phyloP scores from a whole-genome alignment of 2,888 invertebrate genomes.

The Allygus modestus region DNA sequence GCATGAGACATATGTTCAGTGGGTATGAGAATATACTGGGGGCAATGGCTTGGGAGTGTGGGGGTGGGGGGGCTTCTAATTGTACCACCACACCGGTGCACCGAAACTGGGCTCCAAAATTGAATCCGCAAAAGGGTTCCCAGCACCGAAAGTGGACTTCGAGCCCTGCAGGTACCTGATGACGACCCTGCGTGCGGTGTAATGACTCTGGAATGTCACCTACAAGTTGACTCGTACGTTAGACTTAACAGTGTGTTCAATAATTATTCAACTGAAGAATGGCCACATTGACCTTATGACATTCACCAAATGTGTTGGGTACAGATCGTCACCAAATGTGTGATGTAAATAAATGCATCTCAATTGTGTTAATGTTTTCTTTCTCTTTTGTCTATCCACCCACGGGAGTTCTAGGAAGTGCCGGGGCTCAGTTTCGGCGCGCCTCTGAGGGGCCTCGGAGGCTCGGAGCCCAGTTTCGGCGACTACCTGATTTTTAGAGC shows the following conservation, averaged over 20 bases:
- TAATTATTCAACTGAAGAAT: conserved; percentile 17
- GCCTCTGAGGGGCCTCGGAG: background rate
- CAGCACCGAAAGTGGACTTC: background rate
- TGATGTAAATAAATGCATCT: background rate
- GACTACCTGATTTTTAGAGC: conserved; percentile 21
- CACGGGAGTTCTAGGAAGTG: conserved; percentile 15
- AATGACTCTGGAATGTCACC: no score
- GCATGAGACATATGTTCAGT: no score
- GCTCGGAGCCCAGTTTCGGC: conserved; percentile 18
- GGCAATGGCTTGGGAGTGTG: no score
- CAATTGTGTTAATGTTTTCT: conserved; percentile 3
- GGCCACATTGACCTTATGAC: background rate
- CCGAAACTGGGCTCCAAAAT: conserved; percentile 21
- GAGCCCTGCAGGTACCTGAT: conserved; percentile 15
- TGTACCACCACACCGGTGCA: background rate
- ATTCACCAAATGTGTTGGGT: background rate
- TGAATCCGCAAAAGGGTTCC: conserved; percentile 1
- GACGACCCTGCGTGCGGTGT: background rate
- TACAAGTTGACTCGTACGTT: conserved; percentile 32
- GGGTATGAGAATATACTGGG: no score
- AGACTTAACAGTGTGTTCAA: conserved; percentile 12
- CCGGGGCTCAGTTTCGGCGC: conserved; percentile 26
- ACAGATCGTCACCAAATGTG: conserved; percentile 1
- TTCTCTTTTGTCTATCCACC: background rate
- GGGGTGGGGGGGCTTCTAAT: no score